Base-by-base conservation (phyloP, 2,888 invertebrate genomes). In the Tipula lateralis region DNA sequence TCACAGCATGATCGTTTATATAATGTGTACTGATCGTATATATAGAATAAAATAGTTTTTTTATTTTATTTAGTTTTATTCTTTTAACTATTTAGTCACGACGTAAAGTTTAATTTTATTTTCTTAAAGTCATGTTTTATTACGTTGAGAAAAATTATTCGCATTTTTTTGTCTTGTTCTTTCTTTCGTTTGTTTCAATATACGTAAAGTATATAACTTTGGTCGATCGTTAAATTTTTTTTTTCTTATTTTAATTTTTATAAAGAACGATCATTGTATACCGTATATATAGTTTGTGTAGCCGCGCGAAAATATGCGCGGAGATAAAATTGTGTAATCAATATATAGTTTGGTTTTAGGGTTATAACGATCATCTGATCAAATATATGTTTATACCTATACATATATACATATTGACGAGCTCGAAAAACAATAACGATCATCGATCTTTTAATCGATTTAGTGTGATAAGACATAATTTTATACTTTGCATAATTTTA, bases 1-100 rank as follows among this genome's bases (percentile, higher is more conserved):
- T 66, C 66, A 66, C 66, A 66, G 66, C 66, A 66, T 66, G 66
- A 66, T 66, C 66, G 66, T 66, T 66, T 66, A 66, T 66, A 66
- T 66, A 66, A 66, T 66, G 66, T 66, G 24, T 66, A 66, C 66
- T 66, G 66, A 66, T 66, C 66, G 66, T 66, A 66, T 66, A 66
- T 66, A 66, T 66, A 66, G 66, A 66, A 66, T 66, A 66, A 66
- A 66, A 66, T 66, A 66, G 66, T 66, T 66, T 66, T 24, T 66
- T 66, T 66, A n/a, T 66, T 66, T 66, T 9, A 36, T 36, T 36
- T 36, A 36, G n/a, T 44, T 44, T 66, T 66, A 66, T 66, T 66
- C 66, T 66, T 66, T 66, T 66, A 66, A 66, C 66, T 66, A 66
- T 66, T 66, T 66, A 66, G 66, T 66, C 66, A 66, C 66, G 66